These are phyloP conservation scores for Lagocephalus sceleratus DNA, from an alignment of 2,797 vertebrate genomes.

Conservation along the genomic window DNA sequence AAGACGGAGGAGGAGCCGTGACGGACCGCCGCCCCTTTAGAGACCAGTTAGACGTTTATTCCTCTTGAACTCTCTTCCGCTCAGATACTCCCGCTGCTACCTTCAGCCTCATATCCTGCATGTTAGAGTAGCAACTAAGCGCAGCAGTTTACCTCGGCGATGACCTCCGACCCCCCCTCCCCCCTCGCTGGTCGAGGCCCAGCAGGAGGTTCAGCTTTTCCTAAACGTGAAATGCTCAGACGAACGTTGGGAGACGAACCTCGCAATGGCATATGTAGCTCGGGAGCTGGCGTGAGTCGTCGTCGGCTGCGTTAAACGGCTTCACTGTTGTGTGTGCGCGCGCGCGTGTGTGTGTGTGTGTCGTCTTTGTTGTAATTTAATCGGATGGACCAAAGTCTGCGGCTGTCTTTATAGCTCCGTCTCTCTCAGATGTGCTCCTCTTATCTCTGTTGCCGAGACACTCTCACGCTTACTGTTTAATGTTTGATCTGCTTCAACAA, in stretches of 20 bases:
- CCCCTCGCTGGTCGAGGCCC: conserved; percentile 63
- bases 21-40: conserved; percentile 14
- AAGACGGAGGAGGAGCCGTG: conserved; percentile 68
- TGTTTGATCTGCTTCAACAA: conserved; percentile 37
- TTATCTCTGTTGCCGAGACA: conserved; percentile 4
- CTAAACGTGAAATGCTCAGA: conserved; percentile 25
- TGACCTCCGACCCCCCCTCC: background rate
- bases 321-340: conserved; percentile 7
- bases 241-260: conserved; percentile 8
- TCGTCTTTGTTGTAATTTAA: conserved; percentile 10
- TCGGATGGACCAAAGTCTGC: conserved; percentile 1
- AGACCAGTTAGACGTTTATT: conserved; percentile 3
- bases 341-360: background rate
- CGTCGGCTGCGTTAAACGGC: conserved; percentile 8
- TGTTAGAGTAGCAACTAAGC: background rate
- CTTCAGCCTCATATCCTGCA: background rate
- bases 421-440: conserved; percentile 1
- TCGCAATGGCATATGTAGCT: conserved; percentile 16
- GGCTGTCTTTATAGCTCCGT: background rate
- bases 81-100: background rate
- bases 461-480: conserved; percentile 22
- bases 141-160: background rate
- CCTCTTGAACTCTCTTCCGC: background rate
- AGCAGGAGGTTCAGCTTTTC: conserved; percentile 18
- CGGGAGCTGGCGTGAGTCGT: conserved; percentile 5